Conservation (phyloP, 2,113 vertebrate species). For the Collichthys lucidus region DNA sequence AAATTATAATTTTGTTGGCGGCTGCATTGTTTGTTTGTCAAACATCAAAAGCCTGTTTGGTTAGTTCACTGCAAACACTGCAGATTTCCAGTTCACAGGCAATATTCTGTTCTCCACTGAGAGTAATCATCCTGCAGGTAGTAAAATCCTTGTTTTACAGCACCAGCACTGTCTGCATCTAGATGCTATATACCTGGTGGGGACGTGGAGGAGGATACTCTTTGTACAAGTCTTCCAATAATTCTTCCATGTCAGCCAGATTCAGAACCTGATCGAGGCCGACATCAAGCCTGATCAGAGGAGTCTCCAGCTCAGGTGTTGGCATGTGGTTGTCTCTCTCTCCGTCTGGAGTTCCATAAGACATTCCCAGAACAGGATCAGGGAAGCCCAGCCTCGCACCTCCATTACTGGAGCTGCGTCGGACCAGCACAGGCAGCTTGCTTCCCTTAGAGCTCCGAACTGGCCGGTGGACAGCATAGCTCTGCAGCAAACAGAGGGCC, state of each 20-base stretch:
- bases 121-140: slow-evolving; percentile 8
- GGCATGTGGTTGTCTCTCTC: slow-evolving; percentile 50
- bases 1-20: slow-evolving; percentile 13
- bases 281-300: slow-evolving; percentile 76
- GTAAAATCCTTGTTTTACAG: neutral
- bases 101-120: neutral
- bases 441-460: slow-evolving; percentile 88
- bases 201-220: slow-evolving; percentile 90
- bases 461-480: slow-evolving; percentile 86
- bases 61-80: slow-evolving; percentile 38
- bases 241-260: slow-evolving; percentile 86
- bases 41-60: slow-evolving; percentile 24
- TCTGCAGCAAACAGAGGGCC: slow-evolving; percentile 87
- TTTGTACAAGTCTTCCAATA: slow-evolving; percentile 90
- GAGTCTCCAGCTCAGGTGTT: slow-evolving; percentile 76
- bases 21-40: slow-evolving; percentile 7
- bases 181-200: slow-evolving; percentile 85
- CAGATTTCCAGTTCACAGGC: slow-evolving; percentile 16
- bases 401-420: slow-evolving; percentile 70
- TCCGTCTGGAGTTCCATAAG: slow-evolving; percentile 39
- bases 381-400: slow-evolving; percentile 70
- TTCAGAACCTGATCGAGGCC: slow-evolving; percentile 77
- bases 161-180: neutral
- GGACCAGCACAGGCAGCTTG: slow-evolving; percentile 89
- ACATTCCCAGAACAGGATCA: slow-evolving; percentile 51